phyloP scores from a whole-genome alignment of 2,888 invertebrate species.

The Napeogenes sylphis region DNA sequence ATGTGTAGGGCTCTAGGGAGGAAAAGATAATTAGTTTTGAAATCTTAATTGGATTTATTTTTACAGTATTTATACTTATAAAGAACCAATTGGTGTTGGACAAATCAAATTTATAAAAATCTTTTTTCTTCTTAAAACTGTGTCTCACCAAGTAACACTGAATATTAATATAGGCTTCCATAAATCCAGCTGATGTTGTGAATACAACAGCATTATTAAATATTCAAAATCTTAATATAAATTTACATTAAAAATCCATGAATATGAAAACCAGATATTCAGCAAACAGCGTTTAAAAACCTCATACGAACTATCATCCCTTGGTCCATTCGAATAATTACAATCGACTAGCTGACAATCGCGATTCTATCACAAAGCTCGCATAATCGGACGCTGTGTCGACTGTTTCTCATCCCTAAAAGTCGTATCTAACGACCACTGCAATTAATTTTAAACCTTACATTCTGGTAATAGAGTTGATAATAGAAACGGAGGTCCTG shows the following conservation, averaged over 20 bases:
- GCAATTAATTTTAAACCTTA: slow-evolving; percentile 30
- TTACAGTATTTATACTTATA: no score
- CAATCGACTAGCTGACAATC: slow-evolving; percentile 76
- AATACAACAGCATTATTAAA: not conserved
- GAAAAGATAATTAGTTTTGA: slow-evolving; percentile 18
- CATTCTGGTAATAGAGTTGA: slow-evolving; percentile 5
- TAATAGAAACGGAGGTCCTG: slow-evolving; percentile 12
- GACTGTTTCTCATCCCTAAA: slow-evolving; percentile 47
- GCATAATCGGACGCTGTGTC: slow-evolving; percentile 73
- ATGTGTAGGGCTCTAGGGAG: slow-evolving; percentile 90
- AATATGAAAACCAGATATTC: slow-evolving; percentile 34
- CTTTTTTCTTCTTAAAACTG: no score
- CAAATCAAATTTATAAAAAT: no score
- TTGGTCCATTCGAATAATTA: slow-evolving; percentile 72
- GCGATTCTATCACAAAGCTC: slow-evolving; percentile 75
- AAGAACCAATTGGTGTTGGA: not conserved
- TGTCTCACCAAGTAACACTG: no score
- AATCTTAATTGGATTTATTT: not conserved
- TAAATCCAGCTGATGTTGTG: not conserved
- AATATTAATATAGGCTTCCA: no score
- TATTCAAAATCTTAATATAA: not conserved
- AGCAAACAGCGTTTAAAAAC: slow-evolving; percentile 61
- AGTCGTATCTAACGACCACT: slow-evolving; percentile 40
- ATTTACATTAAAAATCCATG: not conserved
- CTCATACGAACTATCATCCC: slow-evolving; percentile 53